Evolutionary conservation across 2,888 invertebrate genomes (phyloP).

Genomic region (Conchocele bisecta): DNA sequence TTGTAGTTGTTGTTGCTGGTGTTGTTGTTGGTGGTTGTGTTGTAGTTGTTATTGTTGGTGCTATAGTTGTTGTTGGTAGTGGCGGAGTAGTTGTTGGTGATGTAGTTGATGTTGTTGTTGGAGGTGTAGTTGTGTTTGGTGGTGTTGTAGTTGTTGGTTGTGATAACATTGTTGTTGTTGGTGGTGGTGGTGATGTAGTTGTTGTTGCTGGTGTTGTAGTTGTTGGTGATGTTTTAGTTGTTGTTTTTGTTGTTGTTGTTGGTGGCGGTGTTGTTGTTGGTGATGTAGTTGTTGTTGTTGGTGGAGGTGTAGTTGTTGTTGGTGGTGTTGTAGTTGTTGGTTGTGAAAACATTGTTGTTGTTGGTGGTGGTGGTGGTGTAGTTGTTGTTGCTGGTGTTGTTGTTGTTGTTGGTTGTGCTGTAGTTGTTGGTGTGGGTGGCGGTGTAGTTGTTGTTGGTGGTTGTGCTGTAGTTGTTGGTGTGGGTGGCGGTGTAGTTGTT

Average conservation of each 20-base stretch:
- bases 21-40: slow-evolving; percentile 28
- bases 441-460: slow-evolving; percentile 28
- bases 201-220: slow-evolving; percentile 29
- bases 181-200: slow-evolving; percentile 9
- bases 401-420: slow-evolving; percentile 2
- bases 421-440: background rate
- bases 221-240: slow-evolving; percentile 1
- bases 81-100: slow-evolving; percentile 21
- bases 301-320: slow-evolving; percentile 15
- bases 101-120: slow-evolving; percentile 30
- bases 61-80: slow-evolving; percentile 27
- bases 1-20: slow-evolving; percentile 20
- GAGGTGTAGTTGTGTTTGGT: background rate
- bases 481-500: slow-evolving; percentile 6
- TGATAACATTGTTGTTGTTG: slow-evolving; percentile 19
- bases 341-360: slow-evolving; percentile 11
- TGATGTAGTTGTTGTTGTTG: slow-evolving; percentile 22
- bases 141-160: slow-evolving; percentile 21
- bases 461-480: slow-evolving; percentile 3
- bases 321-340: slow-evolving; percentile 22
- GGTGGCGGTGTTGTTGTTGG: slow-evolving; percentile 25
- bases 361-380: background rate
- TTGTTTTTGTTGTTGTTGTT: slow-evolving; percentile 11
- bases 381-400: slow-evolving; percentile 26
- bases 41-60: slow-evolving; percentile 23